Evolutionary conservation across 2,797 vertebrate genomes (phyloP).

Genomic region (Pristis pectinata): DNA sequence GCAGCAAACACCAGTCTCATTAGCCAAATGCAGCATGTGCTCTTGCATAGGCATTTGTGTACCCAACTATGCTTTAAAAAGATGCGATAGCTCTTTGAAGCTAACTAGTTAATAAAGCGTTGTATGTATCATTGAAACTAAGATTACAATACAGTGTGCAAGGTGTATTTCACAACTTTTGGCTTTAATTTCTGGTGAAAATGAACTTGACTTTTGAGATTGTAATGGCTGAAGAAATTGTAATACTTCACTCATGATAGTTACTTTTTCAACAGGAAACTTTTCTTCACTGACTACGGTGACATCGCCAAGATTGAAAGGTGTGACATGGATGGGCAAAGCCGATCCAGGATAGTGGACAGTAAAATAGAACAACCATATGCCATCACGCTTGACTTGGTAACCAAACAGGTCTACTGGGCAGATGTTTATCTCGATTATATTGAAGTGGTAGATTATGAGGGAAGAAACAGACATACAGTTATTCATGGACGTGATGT

Average conservation of each 20-base stretch:
- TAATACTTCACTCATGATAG: neutral
- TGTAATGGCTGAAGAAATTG: neutral
- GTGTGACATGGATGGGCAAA: constrained; percentile 93
- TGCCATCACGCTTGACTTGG: constrained; percentile 77
- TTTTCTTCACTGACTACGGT: constrained; percentile 96
- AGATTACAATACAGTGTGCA: neutral
- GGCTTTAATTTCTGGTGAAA: neutral
- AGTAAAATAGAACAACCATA: constrained; percentile 83
- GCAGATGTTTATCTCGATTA: constrained; percentile 86
- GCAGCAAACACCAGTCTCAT: too few species aligned
- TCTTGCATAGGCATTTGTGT: neutral
- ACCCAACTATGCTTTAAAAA: neutral
- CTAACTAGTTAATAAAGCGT: neutral
- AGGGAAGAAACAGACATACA: constrained; percentile 77
- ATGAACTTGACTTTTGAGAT: neutral
- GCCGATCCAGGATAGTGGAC: constrained; percentile 81
- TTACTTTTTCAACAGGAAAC: constrained; percentile 70
- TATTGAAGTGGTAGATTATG: constrained; percentile 87
- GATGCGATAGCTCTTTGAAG: neutral
- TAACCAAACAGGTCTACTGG: constrained; percentile 95
- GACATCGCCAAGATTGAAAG: constrained; percentile 84
- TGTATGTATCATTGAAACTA: too few species aligned
- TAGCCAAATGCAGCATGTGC: neutral
- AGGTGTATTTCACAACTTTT: neutral
- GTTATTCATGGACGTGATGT: constrained; percentile 82